Base-by-base conservation (phyloP, 2,888 invertebrate species). In the Spialia ferax region DNA sequence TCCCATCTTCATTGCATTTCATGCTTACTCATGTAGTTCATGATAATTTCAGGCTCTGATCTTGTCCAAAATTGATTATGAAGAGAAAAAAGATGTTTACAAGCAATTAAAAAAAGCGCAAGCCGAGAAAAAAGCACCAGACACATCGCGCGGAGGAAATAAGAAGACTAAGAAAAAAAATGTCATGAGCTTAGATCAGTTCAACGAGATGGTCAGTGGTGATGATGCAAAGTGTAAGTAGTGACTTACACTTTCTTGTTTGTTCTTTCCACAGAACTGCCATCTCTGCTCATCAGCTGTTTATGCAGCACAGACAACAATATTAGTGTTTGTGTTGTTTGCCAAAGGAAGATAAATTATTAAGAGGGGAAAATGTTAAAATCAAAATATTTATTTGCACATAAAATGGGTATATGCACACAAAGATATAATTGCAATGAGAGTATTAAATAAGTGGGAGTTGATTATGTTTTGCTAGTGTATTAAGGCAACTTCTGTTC, bases 181-280 rank as follows among this genome's bases (percentile, higher is more conserved):
- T 80, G 95, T 96, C 0, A 96, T 97, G 96, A 95, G 96, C 69
- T 88, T 97, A 67, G 96, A 96, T 69, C 95, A 97, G 84, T 97
- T 97, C 81, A 96, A 96, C 82, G 95, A 94, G 72, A 88, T 96
- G 88, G 87, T 94, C 70, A 82, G 86, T 69, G 74, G 79, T 74
- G 80, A 79, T 35, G 88, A 91, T 55, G 65, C 73, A 42, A 86
- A 83, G 78, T 73, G 84, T 87, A 77, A 80, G 84, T 76, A 59
- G 23, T 23, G 4, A 29, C 45, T 60, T 26, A 45, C 23, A 11
- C 23, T 42, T 60, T 29, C n/a, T 1, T 8, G 18, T 11, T 42
- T 23, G 7, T 23, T 59, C 29, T 69, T 15, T 42, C 42, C 15
- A 42, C 22, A 48, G 48, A 20, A 20, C 8, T 45, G 18, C 10